These are phyloP conservation scores for Drosophila santomea DNA, from an alignment of 1,140 invertebrate genomes.

Conservation along the genomic window DNA sequence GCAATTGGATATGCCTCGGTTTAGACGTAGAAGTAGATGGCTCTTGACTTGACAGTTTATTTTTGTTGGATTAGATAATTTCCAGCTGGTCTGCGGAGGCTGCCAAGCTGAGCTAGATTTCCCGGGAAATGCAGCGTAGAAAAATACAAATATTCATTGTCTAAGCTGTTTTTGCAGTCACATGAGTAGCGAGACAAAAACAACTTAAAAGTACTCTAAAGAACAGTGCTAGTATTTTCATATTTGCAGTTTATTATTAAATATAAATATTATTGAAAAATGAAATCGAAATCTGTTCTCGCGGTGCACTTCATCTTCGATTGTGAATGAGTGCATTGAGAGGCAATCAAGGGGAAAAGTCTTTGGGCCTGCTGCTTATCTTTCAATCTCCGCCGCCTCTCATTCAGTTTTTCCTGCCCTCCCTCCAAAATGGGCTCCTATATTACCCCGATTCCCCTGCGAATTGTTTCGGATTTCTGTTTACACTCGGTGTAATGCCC, in stretches of 20 bases:
- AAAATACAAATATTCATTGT: conserved; percentile 42
- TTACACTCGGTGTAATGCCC: conserved; percentile 57
- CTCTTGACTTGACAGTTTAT: background rate
- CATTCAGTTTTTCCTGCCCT: conserved; percentile 13
- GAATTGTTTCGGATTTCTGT: conserved; percentile 61
- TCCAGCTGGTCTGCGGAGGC: conserved; percentile 58
- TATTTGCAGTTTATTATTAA: too few species aligned
- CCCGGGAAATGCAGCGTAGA: conserved; percentile 41
- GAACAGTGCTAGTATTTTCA: too few species aligned
- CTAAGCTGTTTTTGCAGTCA: conserved; percentile 36
- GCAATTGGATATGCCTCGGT: conserved; percentile 65
- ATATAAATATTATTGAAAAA: too few species aligned
- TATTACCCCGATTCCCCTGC: conserved; percentile 16
- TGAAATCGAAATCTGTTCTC: background rate
- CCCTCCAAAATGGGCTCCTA: background rate
- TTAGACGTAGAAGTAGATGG: conserved; percentile 40
- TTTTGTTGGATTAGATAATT: conserved; percentile 62
- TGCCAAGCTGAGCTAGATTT: conserved; percentile 49
- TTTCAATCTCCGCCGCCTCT: conserved; percentile 36
- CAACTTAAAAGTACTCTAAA: background rate
- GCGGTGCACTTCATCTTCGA: conserved; percentile 12
- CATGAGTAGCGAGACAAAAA: conserved; percentile 26
- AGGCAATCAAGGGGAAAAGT: conserved; percentile 44
- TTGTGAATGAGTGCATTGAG: conserved; percentile 44
- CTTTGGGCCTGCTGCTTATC: conserved; percentile 38